These are phyloP conservation scores for Chaetorhynchus papuensis DNA, from an alignment of 2,113 vertebrate species.

Conservation along the genomic window DNA sequence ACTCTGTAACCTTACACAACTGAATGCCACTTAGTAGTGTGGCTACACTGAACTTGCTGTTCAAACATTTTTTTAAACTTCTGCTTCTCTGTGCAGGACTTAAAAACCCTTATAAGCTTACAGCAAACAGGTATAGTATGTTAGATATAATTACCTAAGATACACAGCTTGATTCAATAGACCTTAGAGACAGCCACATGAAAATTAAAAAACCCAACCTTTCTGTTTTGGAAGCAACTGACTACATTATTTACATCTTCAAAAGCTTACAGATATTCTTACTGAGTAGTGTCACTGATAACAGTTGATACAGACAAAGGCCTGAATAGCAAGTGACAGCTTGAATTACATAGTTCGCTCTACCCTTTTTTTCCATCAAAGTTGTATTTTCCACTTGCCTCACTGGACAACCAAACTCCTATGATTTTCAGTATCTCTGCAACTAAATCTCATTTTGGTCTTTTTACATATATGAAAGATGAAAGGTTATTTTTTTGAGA, in stretches of 20 bases:
- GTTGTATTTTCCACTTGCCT: neutral
- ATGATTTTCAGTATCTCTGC: neutral
- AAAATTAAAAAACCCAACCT: neutral
- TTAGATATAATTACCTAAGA: neutral
- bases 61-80: neutral
- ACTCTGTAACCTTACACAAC: neutral
- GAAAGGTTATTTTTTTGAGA: neutral
- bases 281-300: neutral
- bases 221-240: neutral
- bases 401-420: neutral
- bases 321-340: neutral
- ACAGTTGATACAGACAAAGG: neutral
- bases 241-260: neutral
- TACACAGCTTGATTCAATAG: neutral
- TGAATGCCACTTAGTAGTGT: neutral
- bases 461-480: neutral
- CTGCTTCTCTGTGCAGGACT: neutral
- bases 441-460: neutral
- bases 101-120: neutral
- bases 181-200: neutral
- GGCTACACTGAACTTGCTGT: accelerated
- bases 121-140: neutral
- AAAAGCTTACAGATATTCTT: neutral
- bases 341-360: neutral
- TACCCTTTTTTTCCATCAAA: neutral